phyloP scores from a whole-genome alignment of 1,140 invertebrate species.

The Prorops nasuta region DNA sequence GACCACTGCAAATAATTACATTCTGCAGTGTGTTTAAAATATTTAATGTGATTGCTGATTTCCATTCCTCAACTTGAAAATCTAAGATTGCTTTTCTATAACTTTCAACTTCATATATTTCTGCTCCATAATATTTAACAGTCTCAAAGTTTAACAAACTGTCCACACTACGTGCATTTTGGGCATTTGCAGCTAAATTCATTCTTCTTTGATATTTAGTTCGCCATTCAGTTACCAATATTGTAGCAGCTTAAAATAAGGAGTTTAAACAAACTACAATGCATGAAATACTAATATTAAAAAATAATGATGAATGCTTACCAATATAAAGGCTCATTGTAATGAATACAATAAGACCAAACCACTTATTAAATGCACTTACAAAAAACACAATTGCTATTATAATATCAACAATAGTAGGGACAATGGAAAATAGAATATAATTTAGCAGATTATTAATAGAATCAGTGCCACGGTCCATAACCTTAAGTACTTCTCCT shows the following conservation, averaged over 20 bases:
- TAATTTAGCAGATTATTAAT: conserved; percentile 91
- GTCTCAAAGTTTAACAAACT: conserved; percentile 98
- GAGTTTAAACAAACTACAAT: neutral
- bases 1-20: conserved; percentile 81
- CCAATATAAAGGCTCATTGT: conserved; percentile 92
- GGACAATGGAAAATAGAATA: conserved; percentile 83
- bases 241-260: conserved; percentile 70
- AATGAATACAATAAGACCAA: conserved; percentile 88
- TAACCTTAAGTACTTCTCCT: conserved; percentile 89
- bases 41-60: conserved; percentile 79
- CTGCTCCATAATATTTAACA: conserved; percentile 95
- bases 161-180: conserved; percentile 88
- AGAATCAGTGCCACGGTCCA: conserved; percentile 94
- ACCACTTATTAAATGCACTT: conserved; percentile 85
- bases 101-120: conserved; percentile 83
- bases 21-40: conserved; percentile 89
- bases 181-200: conserved; percentile 91
- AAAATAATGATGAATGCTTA: conserved; percentile 56
- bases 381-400: conserved; percentile 92
- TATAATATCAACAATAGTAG: conserved; percentile 89
- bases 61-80: conserved; percentile 88
- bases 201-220: conserved; percentile 90
- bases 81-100: conserved; percentile 79
- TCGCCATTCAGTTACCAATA: conserved; percentile 91
- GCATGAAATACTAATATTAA: neutral